These are phyloP conservation scores for Neopipo cinnamomea DNA, from an alignment of 2,113 vertebrate genomes.

Conservation along the genomic window DNA sequence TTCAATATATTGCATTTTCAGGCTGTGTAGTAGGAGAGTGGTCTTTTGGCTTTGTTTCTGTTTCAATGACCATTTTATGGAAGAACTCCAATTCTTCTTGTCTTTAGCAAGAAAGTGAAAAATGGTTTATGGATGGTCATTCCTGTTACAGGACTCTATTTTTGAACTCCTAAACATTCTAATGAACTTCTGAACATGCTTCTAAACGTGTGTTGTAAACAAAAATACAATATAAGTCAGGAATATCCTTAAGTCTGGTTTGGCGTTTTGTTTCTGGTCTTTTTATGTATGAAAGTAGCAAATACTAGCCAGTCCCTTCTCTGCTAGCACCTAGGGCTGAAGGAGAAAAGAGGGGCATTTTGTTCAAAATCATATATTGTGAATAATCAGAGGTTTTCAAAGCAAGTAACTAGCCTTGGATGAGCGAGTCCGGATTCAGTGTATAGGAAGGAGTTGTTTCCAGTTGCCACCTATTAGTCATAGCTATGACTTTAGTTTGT, in stretches of 20 bases:
- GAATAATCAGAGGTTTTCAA: neutral
- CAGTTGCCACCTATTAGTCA: neutral
- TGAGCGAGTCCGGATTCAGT: neutral
- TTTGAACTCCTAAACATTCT: neutral
- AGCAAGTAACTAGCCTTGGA: neutral
- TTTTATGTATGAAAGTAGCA: neutral
- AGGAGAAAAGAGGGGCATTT: neutral
- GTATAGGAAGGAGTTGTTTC: neutral
- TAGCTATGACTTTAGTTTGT: neutral
- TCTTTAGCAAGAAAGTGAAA: neutral
- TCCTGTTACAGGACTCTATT: neutral
- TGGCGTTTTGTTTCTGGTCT: neutral
- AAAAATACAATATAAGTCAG: neutral
- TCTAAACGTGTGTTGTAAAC: neutral
- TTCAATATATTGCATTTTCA: neutral
- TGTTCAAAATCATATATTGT: neutral
- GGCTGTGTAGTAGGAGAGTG: neutral
- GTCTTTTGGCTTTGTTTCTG: neutral
- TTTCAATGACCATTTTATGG: neutral
- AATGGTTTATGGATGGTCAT: neutral
- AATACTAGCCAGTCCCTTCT: neutral
- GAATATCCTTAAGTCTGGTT: neutral
- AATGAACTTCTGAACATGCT: neutral
- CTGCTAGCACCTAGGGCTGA: neutral
- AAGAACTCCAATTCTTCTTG: neutral